phyloP scores from a whole-genome alignment of 2,797 vertebrate species.

The Poecilia wingei region DNA sequence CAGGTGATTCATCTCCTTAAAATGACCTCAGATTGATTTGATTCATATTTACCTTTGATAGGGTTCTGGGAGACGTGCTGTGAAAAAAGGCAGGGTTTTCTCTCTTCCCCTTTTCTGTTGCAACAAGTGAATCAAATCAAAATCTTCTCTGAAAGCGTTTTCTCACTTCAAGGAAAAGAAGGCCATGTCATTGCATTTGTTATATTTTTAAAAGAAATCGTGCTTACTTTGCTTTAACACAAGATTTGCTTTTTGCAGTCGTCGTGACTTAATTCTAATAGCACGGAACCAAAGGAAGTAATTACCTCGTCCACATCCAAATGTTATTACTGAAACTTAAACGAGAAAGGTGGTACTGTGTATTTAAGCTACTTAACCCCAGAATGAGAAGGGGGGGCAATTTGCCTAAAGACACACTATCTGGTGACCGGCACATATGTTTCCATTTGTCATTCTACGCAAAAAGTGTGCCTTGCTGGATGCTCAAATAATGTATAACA shows the following conservation, averaged over 20 bases:
- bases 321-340: background rate
- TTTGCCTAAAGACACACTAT: constrained; percentile 3
- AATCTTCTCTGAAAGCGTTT: constrained; percentile 29
- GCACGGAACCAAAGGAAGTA: background rate
- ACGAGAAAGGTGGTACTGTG: background rate
- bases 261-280: constrained; percentile 6
- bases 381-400: background rate
- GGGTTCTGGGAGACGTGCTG: constrained; percentile 15
- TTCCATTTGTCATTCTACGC: background rate
- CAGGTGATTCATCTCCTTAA: constrained; percentile 31
- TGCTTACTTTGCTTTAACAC: background rate
- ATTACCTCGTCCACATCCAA: background rate
- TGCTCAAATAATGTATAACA: background rate
- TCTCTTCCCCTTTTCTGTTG: constrained; percentile 11
- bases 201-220: background rate
- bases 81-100: constrained; percentile 20
- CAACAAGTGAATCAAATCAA: constrained; percentile 29
- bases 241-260: constrained; percentile 3
- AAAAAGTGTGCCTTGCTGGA: background rate
- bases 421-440: background rate
- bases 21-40: constrained; percentile 30
- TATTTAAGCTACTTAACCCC: background rate
- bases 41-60: constrained; percentile 33
- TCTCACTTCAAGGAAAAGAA: constrained; percentile 22
- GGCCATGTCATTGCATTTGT: background rate